Evolutionary conservation across 1,140 invertebrate species (phyloP).

Genomic region (Eueides isabella): DNA sequence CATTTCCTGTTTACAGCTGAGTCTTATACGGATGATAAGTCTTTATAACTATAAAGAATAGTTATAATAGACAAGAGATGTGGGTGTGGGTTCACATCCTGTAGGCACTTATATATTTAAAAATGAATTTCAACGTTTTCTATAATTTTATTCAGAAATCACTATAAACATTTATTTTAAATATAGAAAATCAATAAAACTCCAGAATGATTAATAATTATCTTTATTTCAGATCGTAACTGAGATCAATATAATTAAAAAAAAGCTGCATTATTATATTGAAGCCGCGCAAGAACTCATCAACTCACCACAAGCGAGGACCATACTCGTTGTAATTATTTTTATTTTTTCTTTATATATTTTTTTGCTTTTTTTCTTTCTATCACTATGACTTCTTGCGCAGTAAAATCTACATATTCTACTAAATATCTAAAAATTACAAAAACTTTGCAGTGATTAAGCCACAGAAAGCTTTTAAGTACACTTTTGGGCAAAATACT

Average conservation of each 20-base stretch:
- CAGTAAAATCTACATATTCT: slow-evolving; percentile 5
- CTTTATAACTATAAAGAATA: too few species aligned
- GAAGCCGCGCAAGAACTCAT: slow-evolving; percentile 18
- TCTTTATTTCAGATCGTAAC: slow-evolving; percentile 44
- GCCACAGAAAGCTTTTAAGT: slow-evolving; percentile 33
- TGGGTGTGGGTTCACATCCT: too few species aligned
- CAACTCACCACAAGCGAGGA: background rate
- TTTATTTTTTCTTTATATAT: too few species aligned
- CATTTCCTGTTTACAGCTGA: too few species aligned
- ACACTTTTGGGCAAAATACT: slow-evolving; percentile 39
- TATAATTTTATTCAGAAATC: too few species aligned
- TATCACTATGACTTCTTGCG: slow-evolving; percentile 13
- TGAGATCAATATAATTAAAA: slow-evolving; percentile 46
- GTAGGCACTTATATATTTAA: too few species aligned
- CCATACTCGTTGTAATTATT: background rate
- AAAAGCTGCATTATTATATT: slow-evolving; percentile 33
- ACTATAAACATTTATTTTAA: background rate
- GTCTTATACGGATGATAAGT: too few species aligned
- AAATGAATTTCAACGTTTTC: too few species aligned
- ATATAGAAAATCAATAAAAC: slow-evolving; percentile 8
- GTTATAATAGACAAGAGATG: too few species aligned
- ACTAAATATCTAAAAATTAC: slow-evolving; percentile 20
- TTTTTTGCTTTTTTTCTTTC: background rate
- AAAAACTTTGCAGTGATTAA: slow-evolving; percentile 27
- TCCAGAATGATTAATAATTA: slow-evolving; percentile 14